A percentile compares a stretch with the other conserved stretches of the same genome.
Evolutionary conservation across 2,888 invertebrate genomes (phyloP).

Genomic region (Agrotis ipsilon): DNA sequence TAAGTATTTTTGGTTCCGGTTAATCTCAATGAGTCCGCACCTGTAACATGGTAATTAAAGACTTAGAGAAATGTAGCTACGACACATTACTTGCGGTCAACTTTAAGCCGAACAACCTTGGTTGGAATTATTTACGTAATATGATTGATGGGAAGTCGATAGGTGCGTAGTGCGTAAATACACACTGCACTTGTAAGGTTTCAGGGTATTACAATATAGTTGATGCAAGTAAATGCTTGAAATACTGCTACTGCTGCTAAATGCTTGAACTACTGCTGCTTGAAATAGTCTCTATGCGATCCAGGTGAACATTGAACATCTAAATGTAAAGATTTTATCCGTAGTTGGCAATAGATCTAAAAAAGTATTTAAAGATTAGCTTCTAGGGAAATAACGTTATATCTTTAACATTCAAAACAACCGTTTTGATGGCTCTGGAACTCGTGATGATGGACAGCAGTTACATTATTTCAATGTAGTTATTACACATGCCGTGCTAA

Average conservation of each 20-base stretch:
- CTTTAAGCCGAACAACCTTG: background rate
- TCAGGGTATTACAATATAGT: background rate
- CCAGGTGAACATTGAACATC: background rate
- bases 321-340: background rate
- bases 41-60: too few species aligned
- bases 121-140: slow-evolving; percentile 10
- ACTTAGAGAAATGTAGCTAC: too few species aligned
- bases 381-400: too few species aligned
- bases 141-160: slow-evolving; percentile 3
- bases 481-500: too few species aligned
- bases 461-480: too few species aligned
- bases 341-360: background rate
- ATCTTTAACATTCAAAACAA: background rate
- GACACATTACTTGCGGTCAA: background rate
- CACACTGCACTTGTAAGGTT: slow-evolving; percentile 4
- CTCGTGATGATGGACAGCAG: too few species aligned
- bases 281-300: background rate
- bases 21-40: too few species aligned
- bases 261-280: background rate
- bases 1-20: too few species aligned
- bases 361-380: too few species aligned
- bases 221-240: background rate
- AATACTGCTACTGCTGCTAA: too few species aligned
- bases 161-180: slow-evolving; percentile 1
- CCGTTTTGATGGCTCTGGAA: too few species aligned